These are phyloP conservation scores for Passer domesticus DNA, from an alignment of 2,113 vertebrate species.

Conservation along the genomic window DNA sequence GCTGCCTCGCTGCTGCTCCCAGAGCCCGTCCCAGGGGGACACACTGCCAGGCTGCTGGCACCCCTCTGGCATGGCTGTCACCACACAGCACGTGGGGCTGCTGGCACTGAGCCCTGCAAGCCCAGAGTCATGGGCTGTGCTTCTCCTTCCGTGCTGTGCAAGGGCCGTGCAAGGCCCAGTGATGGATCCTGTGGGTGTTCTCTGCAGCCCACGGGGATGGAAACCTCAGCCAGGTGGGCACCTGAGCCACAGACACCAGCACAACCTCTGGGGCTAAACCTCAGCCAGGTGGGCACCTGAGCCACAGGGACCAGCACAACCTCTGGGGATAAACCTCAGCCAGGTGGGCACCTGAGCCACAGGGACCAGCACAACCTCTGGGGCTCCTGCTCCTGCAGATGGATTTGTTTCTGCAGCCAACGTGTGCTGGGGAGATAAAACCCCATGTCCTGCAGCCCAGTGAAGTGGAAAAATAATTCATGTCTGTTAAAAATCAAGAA, in stretches of 20 bases:
- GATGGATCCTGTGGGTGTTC: background rate
- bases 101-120: background rate
- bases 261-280: no score
- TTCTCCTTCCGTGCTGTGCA: background rate
- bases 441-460: background rate
- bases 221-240: background rate
- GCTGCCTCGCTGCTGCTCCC: background rate
- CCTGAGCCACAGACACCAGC: background rate
- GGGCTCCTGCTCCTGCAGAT: background rate
- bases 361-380: background rate
- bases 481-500: background rate
- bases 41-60: background rate
- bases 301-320: background rate
- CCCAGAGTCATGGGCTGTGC: rapidly evolving
- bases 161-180: background rate
- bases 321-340: background rate
- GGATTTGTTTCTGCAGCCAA: background rate
- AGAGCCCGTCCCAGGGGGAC: background rate
- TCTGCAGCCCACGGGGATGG: background rate
- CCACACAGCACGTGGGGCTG: rapidly evolving
- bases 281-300: no score
- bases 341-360: background rate
- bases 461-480: background rate
- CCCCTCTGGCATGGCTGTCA: background rate
- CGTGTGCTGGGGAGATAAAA: background rate